These are phyloP conservation scores for Halesus radiatus DNA, from an alignment of 1,140 invertebrate genomes.

Conservation along the genomic window DNA sequence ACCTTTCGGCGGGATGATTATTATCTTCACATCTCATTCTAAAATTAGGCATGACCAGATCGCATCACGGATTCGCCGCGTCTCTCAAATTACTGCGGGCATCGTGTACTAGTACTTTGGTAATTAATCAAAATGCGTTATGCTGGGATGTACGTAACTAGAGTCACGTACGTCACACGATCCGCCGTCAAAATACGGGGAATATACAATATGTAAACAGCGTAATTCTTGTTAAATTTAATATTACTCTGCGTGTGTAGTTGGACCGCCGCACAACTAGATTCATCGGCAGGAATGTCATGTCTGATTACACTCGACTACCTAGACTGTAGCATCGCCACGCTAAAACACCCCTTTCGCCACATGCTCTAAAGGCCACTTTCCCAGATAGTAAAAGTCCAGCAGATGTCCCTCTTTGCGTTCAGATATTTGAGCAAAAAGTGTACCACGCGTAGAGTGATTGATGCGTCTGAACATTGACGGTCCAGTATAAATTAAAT, in stretches of 20 bases:
- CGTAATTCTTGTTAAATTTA: no score
- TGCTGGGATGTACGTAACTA: no score
- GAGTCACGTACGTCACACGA: no score
- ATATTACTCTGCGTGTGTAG: no score
- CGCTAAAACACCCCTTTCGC: no score
- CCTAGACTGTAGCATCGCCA: background rate
- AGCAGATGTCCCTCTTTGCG: background rate
- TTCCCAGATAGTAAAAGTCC: background rate
- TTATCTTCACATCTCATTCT: slow-evolving; percentile 33
- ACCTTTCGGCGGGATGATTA: background rate
- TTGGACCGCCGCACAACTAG: background rate
- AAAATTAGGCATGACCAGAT: background rate
- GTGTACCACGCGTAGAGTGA: background rate
- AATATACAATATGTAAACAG: no score
- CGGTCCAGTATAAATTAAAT: background rate
- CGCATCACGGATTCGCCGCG: background rate
- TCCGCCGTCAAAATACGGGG: no score
- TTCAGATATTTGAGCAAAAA: slow-evolving; percentile 15
- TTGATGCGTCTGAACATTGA: slow-evolving; percentile 1
- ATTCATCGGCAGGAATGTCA: background rate
- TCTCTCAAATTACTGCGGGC: background rate
- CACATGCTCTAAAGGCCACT: background rate
- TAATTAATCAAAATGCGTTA: no score
- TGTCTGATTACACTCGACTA: background rate
- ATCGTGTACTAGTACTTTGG: no score